Conservation (phyloP, 2,888 invertebrate species). For the Drosophila phalerata region DNA sequence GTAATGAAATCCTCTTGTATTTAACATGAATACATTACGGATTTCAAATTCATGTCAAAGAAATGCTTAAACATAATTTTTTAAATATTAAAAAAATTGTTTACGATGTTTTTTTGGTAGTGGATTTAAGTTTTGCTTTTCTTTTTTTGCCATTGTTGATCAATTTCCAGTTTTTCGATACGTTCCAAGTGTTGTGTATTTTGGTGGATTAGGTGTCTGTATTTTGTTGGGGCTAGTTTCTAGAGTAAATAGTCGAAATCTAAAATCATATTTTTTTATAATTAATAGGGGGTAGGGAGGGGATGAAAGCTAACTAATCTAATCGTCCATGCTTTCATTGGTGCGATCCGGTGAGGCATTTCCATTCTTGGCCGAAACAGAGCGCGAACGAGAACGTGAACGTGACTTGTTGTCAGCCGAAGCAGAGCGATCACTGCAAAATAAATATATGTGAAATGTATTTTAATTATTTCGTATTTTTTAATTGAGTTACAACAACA, state of each 20-base stretch:
- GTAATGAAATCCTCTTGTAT: slow-evolving; percentile 16
- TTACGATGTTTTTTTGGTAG: slow-evolving; percentile 45
- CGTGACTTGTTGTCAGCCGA: slow-evolving; percentile 89
- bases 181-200: slow-evolving; percentile 33
- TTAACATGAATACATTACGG: slow-evolving; percentile 25
- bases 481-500: slow-evolving; percentile 17
- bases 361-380: slow-evolving; percentile 86
- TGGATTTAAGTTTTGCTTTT: slow-evolving; percentile 36
- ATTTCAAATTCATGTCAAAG: slow-evolving; percentile 15
- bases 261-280: slow-evolving; percentile 71
- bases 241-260: slow-evolving; percentile 73
- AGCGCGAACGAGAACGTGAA: slow-evolving; percentile 86
- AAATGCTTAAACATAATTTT: slow-evolving; percentile 50
- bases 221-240: slow-evolving; percentile 31
- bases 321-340: slow-evolving; percentile 86
- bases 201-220: slow-evolving; percentile 58
- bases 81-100: slow-evolving; percentile 71
- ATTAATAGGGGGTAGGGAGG: slow-evolving; percentile 58
- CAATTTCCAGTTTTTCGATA: slow-evolving; percentile 10
- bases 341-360: slow-evolving; percentile 86
- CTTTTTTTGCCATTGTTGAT: background rate
- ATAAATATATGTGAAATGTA: slow-evolving; percentile 34
- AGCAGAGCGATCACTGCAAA: slow-evolving; percentile 88
- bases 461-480: slow-evolving; percentile 33
- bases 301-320: slow-evolving; percentile 75